Evolutionary conservation across 2,888 invertebrate species (phyloP).

Genomic region (Marasmarcha lunaedactyla): DNA sequence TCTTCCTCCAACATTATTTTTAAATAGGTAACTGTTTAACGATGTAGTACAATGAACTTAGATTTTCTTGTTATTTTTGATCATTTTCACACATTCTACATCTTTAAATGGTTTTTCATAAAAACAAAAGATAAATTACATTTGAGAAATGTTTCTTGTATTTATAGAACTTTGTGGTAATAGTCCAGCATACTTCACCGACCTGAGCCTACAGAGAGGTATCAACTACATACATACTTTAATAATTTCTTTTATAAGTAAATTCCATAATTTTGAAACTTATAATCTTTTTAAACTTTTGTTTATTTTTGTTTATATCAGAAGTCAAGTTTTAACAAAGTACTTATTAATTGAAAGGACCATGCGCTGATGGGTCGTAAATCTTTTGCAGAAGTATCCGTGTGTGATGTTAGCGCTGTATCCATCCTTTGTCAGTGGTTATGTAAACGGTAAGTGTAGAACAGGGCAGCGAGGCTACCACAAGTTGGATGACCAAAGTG

Average conservation of each 20-base stretch:
- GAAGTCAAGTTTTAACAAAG: not conserved
- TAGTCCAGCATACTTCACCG: conserved; percentile 72
- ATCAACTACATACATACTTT: conserved; percentile 60
- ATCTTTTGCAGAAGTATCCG: conserved; percentile 84
- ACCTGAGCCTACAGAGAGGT: conserved; percentile 70
- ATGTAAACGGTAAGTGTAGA: conserved; percentile 77
- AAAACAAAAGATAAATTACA: conserved; percentile 54
- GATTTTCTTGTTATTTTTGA: too few relatives aligned
- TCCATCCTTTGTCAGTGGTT: conserved; percentile 73
- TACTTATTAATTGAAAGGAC: conserved; percentile 26
- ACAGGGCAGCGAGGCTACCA: conserved; percentile 52
- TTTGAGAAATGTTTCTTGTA: conserved; percentile 70
- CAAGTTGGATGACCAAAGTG: conserved; percentile 34
- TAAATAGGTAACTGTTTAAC: too few relatives aligned
- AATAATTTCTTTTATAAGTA: conserved; percentile 31
- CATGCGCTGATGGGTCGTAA: conserved; percentile 77
- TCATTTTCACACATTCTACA: too few relatives aligned
- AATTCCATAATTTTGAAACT: conserved; percentile 26
- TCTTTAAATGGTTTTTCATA: conserved; percentile 36
- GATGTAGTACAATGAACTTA: too few relatives aligned
- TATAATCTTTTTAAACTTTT: conserved; percentile 15
- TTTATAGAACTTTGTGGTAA: conserved; percentile 74
- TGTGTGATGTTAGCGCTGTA: conserved; percentile 77
- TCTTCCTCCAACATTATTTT: too few relatives aligned
- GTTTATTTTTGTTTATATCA: conserved; percentile 15